Evolutionary conservation across 2,797 vertebrate genomes (phyloP).

Genomic region (Acestrorhynchus altus): DNA sequence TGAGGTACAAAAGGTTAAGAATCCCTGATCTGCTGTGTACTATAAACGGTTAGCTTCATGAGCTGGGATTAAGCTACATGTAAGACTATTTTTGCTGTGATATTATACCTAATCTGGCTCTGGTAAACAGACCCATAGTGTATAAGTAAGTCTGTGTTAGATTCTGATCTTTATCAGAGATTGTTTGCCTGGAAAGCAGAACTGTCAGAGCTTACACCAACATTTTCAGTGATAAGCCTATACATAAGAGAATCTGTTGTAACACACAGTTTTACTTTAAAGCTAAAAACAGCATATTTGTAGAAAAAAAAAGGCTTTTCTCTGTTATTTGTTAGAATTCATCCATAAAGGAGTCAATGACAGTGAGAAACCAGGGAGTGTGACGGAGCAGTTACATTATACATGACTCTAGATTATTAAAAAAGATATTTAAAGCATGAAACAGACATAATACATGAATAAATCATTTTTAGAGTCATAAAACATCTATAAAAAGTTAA

Average conservation of each 20-base stretch:
- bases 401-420: slow-evolving; percentile 46
- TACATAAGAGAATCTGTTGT: not conserved
- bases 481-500: slow-evolving; percentile 28
- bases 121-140: not conserved
- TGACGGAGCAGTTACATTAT: slow-evolving; percentile 40
- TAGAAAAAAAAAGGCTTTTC: not conserved
- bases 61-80: too few relatives aligned
- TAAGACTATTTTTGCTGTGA: too few relatives aligned
- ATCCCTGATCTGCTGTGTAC: too few relatives aligned
- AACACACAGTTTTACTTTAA: not conserved
- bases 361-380: slow-evolving; percentile 4
- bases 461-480: slow-evolving; percentile 50
- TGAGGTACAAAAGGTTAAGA: too few relatives aligned
- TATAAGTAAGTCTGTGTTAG: not conserved
- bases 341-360: slow-evolving; percentile 30
- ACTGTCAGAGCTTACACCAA: not conserved
- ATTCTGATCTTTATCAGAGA: not conserved
- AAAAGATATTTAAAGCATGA: slow-evolving; percentile 54
- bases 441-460: slow-evolving; percentile 52
- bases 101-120: too few relatives aligned
- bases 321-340: slow-evolving; percentile 28
- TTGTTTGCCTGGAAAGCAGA: not conserved
- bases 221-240: not conserved
- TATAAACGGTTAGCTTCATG: too few relatives aligned
- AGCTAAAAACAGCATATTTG: not conserved